Evolutionary conservation across 2,113 vertebrate species (phyloP), one percentile per base, ranked within the genome.

Genomic region (Philantomba maxwellii): DNA sequence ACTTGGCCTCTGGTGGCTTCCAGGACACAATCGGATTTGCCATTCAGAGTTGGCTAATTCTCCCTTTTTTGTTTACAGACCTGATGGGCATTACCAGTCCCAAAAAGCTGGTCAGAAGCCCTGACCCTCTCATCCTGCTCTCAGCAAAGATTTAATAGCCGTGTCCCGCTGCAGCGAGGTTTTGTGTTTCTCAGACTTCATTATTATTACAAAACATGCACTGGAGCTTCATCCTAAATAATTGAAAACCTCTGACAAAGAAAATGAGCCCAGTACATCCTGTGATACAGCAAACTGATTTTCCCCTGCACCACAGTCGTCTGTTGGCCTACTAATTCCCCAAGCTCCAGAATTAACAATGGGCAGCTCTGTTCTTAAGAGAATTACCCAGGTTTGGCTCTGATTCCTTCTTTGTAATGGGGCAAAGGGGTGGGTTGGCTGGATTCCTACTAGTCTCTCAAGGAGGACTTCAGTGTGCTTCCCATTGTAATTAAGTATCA

Each of bases 401-500:
- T 28, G 64, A 58, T 80, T 36, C 73, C 58, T 96, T 57, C 78
- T 90, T 87, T 93, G 87, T 96, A 70, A 94, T 47, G 91, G 82
- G 73, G 64, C 88, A 14, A 13, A 87, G 39, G 60, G 51, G 30
- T 53, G 30, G 39, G 23, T 94, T 96, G 93, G 91, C 94, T 84
- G 49, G n/a, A 30, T 87, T 97, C 93, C 95, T 94, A 43, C 91
- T 83, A 82, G 80, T 94, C 94, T 90, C 87, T 96, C 91, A 98
- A 97, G 90, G 84, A 86, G 92, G 90, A 84, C 64, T 8, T 97
- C 64, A 51, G 16, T 96, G 30, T 97, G 92, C 7, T 13, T 97
- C 95, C 97, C 53, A 26, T 97, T 85, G 43, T 97, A 96, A 97
- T 98, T 96, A 96, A 96, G 82, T 51, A 64, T 98, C 73, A 81